Percentiles rank a stretch among this genome's conserved stretches.
Evolutionary conservation across 2,888 invertebrate genomes (phyloP).

Genomic region (Alloscopus bannaensis): DNA sequence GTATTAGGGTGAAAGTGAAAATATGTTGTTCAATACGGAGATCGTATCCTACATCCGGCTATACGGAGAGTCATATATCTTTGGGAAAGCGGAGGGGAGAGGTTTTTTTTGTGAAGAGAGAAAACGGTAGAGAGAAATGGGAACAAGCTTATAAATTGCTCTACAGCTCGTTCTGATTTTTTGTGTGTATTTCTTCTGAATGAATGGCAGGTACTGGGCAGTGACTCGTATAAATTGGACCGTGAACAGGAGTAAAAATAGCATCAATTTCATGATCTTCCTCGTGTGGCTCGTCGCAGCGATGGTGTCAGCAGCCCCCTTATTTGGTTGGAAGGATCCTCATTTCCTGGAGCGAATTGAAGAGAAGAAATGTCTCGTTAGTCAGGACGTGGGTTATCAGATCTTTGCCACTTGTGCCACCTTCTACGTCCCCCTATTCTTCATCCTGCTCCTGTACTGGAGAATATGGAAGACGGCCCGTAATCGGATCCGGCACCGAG

Average conservation of each 20-base stretch:
- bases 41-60: too few species aligned
- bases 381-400: constrained; percentile 83
- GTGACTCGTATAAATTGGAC: constrained; percentile 94
- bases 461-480: constrained; percentile 92
- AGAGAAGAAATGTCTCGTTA: constrained; percentile 85
- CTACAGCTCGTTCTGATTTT: too few species aligned
- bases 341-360: constrained; percentile 80
- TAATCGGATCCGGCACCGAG: constrained; percentile 84
- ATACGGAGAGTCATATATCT: too few species aligned
- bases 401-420: constrained; percentile 78
- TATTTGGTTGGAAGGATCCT: constrained; percentile 88
- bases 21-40: background rate
- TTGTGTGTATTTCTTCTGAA: constrained; percentile 45
- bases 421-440: constrained; percentile 91
- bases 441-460: constrained; percentile 93
- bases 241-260: constrained; percentile 85
- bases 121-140: background rate
- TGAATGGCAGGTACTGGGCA: constrained; percentile 85
- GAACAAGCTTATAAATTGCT: constrained; percentile 35
- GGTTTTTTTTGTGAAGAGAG: constrained; percentile 24
- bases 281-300: constrained; percentile 90
- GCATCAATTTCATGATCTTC: constrained; percentile 88
- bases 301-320: constrained; percentile 90
- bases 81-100: constrained; percentile 8
- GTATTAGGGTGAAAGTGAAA: background rate